phyloP scores from a whole-genome alignment of 2,888 invertebrate species.

The Eilema depressum region DNA sequence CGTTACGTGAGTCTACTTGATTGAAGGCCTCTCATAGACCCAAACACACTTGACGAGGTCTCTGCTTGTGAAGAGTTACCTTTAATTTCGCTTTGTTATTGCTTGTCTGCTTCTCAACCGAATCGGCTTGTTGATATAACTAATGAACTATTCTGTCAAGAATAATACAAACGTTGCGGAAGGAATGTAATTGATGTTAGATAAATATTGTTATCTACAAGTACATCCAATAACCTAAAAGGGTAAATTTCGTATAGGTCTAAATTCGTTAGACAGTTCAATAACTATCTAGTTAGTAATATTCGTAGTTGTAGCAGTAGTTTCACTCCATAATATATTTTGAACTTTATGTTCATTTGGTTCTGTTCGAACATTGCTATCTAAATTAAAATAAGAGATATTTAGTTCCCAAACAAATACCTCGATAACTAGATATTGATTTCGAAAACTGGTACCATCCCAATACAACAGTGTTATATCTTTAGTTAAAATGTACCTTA shows the following conservation, averaged over 20 bases:
- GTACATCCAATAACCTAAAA: not conserved
- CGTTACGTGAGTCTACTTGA: constrained; percentile 17
- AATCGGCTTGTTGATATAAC: not conserved
- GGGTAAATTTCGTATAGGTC: not conserved
- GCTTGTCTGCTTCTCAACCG: not conserved
- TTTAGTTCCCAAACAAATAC: not conserved
- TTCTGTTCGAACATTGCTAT: not conserved
- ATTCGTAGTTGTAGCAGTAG: not conserved
- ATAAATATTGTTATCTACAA: not conserved
- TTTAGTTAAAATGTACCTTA: too few relatives aligned
- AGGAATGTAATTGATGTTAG: not conserved
- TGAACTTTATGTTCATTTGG: too few relatives aligned
- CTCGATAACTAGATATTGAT: not conserved
- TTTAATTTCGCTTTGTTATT: constrained; percentile 11
- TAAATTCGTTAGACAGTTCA: not conserved
- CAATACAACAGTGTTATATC: not conserved
- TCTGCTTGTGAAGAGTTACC: constrained; percentile 8
- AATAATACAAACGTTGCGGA: constrained; percentile 1
- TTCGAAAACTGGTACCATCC: too few relatives aligned
- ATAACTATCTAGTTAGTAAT: too few relatives aligned
- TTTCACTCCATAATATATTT: too few relatives aligned
- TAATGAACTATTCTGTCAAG: constrained; percentile 7
- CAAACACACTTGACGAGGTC: constrained; percentile 18
- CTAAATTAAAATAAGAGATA: not conserved
- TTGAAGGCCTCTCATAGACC: constrained; percentile 10